These are phyloP conservation scores for Oncopodura yosiiana DNA, from an alignment of 1,140 invertebrate genomes.

Conservation along the genomic window DNA sequence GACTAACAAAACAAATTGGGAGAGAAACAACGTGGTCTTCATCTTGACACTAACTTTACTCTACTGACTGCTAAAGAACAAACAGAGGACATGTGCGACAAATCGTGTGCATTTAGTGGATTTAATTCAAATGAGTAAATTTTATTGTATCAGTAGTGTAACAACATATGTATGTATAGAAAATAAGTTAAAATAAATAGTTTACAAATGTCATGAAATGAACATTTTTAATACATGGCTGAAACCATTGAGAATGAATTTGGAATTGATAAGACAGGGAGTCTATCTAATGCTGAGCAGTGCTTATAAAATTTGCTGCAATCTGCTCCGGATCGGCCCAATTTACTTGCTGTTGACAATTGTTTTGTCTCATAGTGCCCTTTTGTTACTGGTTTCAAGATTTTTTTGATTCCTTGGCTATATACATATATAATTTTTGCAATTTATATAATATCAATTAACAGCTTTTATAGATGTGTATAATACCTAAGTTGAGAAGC, in stretches of 20 bases:
- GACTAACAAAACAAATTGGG: too few relatives aligned
- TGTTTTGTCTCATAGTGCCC: too few relatives aligned
- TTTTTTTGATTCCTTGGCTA: too few relatives aligned
- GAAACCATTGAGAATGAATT: not conserved
- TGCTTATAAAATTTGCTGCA: not conserved
- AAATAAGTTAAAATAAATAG: not conserved
- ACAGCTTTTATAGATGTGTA: too few relatives aligned
- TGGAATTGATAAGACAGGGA: slow-evolving; percentile 9
- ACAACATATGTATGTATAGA: not conserved
- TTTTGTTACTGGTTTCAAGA: too few relatives aligned
- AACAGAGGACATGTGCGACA: too few relatives aligned
- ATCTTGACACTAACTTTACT: too few relatives aligned
- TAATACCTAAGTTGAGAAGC: too few relatives aligned
- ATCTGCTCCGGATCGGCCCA: slow-evolving; percentile 6
- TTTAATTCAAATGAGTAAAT: not conserved
- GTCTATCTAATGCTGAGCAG: not conserved
- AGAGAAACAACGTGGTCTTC: too few relatives aligned
- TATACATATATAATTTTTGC: too few relatives aligned
- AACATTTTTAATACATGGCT: not conserved
- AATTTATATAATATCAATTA: too few relatives aligned
- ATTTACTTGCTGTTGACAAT: slow-evolving; percentile 1
- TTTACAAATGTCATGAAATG: not conserved
- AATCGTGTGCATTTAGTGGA: not conserved
- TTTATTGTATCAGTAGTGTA: not conserved
- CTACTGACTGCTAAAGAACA: too few relatives aligned